Percentiles rank a stretch among this genome's conserved stretches.
Conservation (phyloP, 1,140 invertebrate genomes). For the Ceratina calcarata region DNA sequence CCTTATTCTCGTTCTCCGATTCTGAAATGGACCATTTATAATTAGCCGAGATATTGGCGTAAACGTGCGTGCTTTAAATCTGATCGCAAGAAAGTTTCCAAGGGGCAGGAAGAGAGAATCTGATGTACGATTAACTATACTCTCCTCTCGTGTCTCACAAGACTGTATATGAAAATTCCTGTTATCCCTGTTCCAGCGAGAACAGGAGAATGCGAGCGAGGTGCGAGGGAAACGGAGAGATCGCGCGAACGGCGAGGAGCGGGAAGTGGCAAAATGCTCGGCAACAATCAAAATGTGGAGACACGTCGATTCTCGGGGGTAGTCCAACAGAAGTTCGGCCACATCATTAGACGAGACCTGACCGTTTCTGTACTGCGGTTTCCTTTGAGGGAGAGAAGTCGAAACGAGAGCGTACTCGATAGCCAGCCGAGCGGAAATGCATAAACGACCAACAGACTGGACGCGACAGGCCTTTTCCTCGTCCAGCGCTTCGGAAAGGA, state of each 20-base stretch:
- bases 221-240: not conserved
- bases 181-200: too few species aligned
- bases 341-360: conserved; percentile 77
- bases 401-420: conserved; percentile 63
- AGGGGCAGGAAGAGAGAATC: too few species aligned
- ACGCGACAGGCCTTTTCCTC: conserved; percentile 46
- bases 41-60: too few species aligned
- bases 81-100: too few species aligned
- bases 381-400: conserved; percentile 72
- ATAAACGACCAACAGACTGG: conserved; percentile 68
- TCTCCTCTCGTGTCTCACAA: too few species aligned
- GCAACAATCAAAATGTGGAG: conserved; percentile 37
- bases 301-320: conserved; percentile 43
- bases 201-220: not conserved
- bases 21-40: conserved; percentile 56
- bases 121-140: too few species aligned
- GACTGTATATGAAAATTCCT: too few species aligned
- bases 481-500: conserved; percentile 26
- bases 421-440: conserved; percentile 76
- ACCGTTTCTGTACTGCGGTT: conserved; percentile 74
- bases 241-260: not conserved
- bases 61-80: not conserved
- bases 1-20: conserved; percentile 61
- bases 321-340: conserved; percentile 64
- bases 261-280: conserved; percentile 3